Percentiles rank a stretch among this genome's conserved stretches.
Conservation (phyloP, 2,888 invertebrate genomes). For the Matsumyia berberina region DNA sequence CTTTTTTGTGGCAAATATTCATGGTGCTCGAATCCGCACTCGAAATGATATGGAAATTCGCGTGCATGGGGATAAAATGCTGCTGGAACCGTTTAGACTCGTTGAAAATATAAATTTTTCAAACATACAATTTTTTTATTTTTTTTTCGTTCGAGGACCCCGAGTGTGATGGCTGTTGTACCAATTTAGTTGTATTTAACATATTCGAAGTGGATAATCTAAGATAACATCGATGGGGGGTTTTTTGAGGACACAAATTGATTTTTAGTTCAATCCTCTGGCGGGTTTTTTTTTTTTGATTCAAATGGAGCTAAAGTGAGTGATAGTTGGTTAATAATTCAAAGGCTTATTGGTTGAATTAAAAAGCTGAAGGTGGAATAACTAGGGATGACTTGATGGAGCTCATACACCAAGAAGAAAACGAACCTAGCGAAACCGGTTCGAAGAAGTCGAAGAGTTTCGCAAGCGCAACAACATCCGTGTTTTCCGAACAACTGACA, state of each 20-base stretch:
- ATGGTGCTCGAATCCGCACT: slow-evolving; percentile 36
- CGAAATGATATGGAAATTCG: slow-evolving; percentile 39
- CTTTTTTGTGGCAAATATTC: slow-evolving; percentile 43
- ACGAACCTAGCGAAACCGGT: too few relatives aligned
- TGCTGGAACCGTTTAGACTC: slow-evolving; percentile 45
- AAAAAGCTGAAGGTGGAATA: too few relatives aligned
- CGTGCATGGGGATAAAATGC: slow-evolving; percentile 34
- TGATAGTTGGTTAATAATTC: too few relatives aligned
- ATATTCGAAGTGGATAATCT: slow-evolving; percentile 33
- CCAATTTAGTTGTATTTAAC: slow-evolving; percentile 19
- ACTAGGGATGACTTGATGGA: too few relatives aligned
- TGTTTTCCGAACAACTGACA: too few relatives aligned
- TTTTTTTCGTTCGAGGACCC: neutral
- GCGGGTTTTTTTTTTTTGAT: too few relatives aligned
- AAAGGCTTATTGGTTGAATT: too few relatives aligned
- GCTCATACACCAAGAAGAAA: too few relatives aligned
- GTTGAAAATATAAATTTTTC: slow-evolving; percentile 26
- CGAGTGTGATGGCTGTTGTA: slow-evolving; percentile 6
- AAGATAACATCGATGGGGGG: neutral
- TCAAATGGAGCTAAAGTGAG: too few relatives aligned
- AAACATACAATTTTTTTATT: neutral
- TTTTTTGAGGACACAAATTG: neutral
- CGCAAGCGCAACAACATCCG: too few relatives aligned
- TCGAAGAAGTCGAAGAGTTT: too few relatives aligned
- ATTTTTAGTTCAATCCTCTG: too few relatives aligned